Percentiles rank a stretch among this genome's conserved stretches.
These are phyloP conservation scores for Ips nitidus DNA, from an alignment of 1,140 invertebrate genomes.

Conservation along the genomic window DNA sequence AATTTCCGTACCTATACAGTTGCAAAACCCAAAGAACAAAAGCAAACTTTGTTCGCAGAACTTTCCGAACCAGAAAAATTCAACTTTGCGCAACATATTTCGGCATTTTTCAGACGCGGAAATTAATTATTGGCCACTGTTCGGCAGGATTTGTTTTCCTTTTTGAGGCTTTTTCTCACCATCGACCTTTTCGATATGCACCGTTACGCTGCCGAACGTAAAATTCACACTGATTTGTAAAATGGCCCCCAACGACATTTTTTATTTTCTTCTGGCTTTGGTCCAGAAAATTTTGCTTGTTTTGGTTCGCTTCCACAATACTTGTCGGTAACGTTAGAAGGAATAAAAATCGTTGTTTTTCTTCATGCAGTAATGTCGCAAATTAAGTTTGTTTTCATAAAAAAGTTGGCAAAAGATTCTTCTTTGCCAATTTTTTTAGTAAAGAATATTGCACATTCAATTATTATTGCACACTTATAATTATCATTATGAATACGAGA, in stretches of 20 bases:
- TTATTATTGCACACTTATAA: too few relatives aligned
- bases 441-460: too few relatives aligned
- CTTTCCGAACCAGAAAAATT: slow-evolving; percentile 1
- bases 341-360: too few relatives aligned
- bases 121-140: slow-evolving; percentile 11
- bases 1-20: too few relatives aligned
- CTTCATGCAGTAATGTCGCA: too few relatives aligned
- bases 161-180: slow-evolving; percentile 2
- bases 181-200: slow-evolving; percentile 10
- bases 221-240: slow-evolving; percentile 13
- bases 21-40: background rate
- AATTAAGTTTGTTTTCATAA: too few relatives aligned
- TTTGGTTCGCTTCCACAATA: background rate
- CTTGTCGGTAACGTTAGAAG: too few relatives aligned
- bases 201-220: slow-evolving; percentile 6
- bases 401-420: too few relatives aligned
- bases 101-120: slow-evolving; percentile 2
- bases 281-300: background rate
- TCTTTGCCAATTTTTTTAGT: too few relatives aligned
- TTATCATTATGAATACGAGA: too few relatives aligned
- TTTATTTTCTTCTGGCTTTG: slow-evolving; percentile 4
- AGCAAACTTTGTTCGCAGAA: slow-evolving; percentile 2
- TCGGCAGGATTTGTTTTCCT: slow-evolving; percentile 6
- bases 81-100: slow-evolving; percentile 2
- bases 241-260: background rate